phyloP scores from a whole-genome alignment of 2,888 invertebrate genomes.

The Epicampocera succincta region DNA sequence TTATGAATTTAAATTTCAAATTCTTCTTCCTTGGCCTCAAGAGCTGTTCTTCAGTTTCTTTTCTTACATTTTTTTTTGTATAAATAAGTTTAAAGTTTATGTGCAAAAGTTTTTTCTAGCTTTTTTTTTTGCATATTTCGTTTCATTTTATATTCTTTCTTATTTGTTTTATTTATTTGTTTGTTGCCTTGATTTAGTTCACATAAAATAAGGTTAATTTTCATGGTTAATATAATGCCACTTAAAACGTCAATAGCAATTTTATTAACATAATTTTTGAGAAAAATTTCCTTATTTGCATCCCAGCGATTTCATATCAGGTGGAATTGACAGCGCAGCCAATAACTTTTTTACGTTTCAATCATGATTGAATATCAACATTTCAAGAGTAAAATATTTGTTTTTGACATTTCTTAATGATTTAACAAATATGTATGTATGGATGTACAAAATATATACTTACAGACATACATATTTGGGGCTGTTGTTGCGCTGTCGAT shows the following conservation, averaged over 20 bases:
- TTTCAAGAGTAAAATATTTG: too few species aligned
- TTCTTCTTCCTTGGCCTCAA: constrained; percentile 36
- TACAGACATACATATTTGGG: too few species aligned
- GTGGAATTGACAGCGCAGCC: too few species aligned
- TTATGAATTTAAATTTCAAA: constrained; percentile 40
- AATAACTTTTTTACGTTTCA: too few species aligned
- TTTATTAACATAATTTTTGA: constrained; percentile 55
- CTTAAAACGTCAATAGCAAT: constrained; percentile 59
- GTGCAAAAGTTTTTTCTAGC: constrained; percentile 16
- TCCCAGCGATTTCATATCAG: too few species aligned
- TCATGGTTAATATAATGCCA: constrained; percentile 62
- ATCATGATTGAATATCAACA: too few species aligned
- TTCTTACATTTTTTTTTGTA: constrained; percentile 4
- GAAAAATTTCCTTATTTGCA: background rate
- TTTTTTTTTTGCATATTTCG: constrained; percentile 60
- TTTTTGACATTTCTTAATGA: too few species aligned
- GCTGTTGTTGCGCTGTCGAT: too few species aligned
- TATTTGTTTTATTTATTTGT: constrained; percentile 14
- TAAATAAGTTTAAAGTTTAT: constrained; percentile 51
- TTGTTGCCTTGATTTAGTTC: constrained; percentile 55
- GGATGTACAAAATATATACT: too few species aligned
- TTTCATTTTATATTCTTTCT: background rate
- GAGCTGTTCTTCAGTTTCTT: constrained; percentile 12
- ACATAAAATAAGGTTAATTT: constrained; percentile 63
- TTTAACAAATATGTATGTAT: too few species aligned